Evolutionary conservation across 2,797 vertebrate genomes (phyloP), one percentile per base, ranked within the genome.

Genomic region (Etheostoma nigrum): DNA sequence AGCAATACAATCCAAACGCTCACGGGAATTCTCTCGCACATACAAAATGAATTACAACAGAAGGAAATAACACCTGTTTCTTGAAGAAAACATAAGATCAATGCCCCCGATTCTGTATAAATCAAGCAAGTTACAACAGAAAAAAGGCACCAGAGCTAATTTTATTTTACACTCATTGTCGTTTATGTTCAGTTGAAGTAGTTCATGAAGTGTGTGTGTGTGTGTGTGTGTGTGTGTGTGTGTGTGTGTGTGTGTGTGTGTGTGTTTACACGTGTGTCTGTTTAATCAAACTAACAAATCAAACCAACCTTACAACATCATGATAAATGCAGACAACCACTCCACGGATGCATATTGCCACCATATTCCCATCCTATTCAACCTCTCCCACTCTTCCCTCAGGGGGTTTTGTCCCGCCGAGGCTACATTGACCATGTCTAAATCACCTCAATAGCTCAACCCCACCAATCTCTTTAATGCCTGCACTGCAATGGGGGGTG

Each of bases 371-470:
- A 45, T 82, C 61, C 83, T 33, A 77, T 89, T 88, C 79, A 86
- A 1, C 9, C 23, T 1, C 40, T 57, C 76, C 73, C 79, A 54
- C 85, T 89, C 81, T 84, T 92, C 90, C 77, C 84, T 71, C 72
- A 16, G 77, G 86, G 76, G 89, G 88, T 84, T 90, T 74, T 89
- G 92, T 87, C 82, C 89, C 47, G 93, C 93, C 90, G 93, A 91
- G 90, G 94, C 93, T 93, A 94, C 86, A 95, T 89, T 95, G 94
- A 93, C 95, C 94, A 85, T 95, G 94, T 95, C 95, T 93, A 96
- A 96, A 96, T 95, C 90, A 83, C 78, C 89, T 95, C 89, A 95
- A 96, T 93, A 93, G 91, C 91, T 89, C 87, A 81, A 90, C 91
- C 90, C 90, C 82, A 95, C 94, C 94, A 92, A 94, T 92, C 91